Conservation (phyloP, 2,113 vertebrate genomes). For the Puffinus mauretanicus region DNA sequence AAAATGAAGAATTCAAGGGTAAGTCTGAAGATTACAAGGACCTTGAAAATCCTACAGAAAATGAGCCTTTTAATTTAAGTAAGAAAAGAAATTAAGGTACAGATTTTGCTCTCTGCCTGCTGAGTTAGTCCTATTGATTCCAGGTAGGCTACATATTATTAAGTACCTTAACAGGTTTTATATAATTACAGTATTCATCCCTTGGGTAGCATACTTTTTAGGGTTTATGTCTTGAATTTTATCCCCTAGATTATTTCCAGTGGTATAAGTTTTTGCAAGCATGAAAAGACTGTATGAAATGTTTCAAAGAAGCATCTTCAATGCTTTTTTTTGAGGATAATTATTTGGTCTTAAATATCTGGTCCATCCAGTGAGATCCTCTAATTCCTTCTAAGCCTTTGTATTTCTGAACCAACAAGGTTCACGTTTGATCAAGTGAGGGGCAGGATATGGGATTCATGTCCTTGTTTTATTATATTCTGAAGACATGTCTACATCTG, state of each 20-base stretch:
- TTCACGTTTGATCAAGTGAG: background rate
- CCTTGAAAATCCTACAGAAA: constrained; percentile 14
- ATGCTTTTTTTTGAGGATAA: background rate
- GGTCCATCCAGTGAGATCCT: background rate
- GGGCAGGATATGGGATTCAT: background rate
- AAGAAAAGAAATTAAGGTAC: constrained; percentile 19
- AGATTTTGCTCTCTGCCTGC: constrained; percentile 7
- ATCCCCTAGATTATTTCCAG: background rate
- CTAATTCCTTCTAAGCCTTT: background rate
- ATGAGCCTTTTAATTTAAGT: constrained; percentile 13
- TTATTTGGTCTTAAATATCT: background rate
- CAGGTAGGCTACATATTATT: constrained; percentile 15
- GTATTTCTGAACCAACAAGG: background rate
- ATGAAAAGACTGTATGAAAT: background rate
- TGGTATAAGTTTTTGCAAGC: background rate
- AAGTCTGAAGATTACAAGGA: constrained; percentile 7
- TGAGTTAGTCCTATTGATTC: constrained; percentile 28
- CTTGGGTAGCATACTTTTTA: background rate
- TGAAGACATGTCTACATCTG: background rate
- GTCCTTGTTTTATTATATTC: background rate
- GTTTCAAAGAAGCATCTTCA: background rate
- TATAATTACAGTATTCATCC: constrained; percentile 30
- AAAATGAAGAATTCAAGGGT: constrained; percentile 26
- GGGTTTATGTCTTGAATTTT: background rate
- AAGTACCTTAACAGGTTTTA: constrained; percentile 8